A percentile compares a stretch with the other conserved stretches of the same genome.
Conservation (phyloP, 2,113 vertebrate species). For the Candoia aspera region DNA sequence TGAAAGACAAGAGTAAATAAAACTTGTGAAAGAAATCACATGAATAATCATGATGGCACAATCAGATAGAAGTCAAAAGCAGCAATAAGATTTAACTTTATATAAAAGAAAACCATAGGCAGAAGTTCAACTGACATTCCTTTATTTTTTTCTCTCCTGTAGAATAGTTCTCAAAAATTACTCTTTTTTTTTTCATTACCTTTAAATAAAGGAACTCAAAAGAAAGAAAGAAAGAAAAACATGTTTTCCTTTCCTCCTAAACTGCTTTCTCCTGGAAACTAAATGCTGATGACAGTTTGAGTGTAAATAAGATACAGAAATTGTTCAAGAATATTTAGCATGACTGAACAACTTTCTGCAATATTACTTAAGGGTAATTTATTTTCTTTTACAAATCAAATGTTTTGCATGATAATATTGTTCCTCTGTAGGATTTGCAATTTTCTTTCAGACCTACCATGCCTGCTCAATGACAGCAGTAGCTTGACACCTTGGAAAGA, state of each 20-base stretch:
- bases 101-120: neutral
- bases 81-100: neutral
- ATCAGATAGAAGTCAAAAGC: neutral
- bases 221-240: neutral
- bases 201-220: neutral
- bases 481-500: constrained; percentile 46
- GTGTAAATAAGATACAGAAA: constrained; percentile 38
- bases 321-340: constrained; percentile 8
- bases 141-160: neutral
- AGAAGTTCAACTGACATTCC: neutral
- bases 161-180: neutral
- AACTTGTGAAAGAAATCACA: neutral
- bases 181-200: neutral
- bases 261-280: neutral
- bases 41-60: neutral
- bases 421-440: constrained; percentile 34
- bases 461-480: constrained; percentile 26
- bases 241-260: neutral
- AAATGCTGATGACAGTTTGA: constrained; percentile 33
- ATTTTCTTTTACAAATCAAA: constrained; percentile 12
- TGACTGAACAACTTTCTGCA: neutral
- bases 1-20: no score
- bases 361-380: neutral
- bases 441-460: constrained; percentile 12
- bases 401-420: constrained; percentile 33